Percentiles rank a stretch among this genome's conserved stretches.
These are phyloP conservation scores for Oryzias woworae DNA, from an alignment of 2,113 vertebrate genomes.

Conservation along the genomic window DNA sequence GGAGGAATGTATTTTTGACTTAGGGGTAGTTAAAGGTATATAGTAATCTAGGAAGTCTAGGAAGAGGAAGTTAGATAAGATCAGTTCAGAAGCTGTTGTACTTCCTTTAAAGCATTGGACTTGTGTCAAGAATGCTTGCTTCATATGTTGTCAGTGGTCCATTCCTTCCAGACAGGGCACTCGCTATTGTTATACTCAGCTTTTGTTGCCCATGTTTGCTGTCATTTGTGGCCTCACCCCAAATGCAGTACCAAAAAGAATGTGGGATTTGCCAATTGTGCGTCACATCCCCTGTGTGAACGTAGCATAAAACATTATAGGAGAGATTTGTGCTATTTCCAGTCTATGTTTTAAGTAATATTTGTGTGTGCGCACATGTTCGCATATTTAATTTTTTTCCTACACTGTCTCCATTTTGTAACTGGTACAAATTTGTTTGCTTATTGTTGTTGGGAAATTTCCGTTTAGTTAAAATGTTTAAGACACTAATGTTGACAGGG, in stretches of 20 bases:
- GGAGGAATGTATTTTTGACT: constrained; percentile 38
- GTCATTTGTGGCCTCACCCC: constrained; percentile 73
- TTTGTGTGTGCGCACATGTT: constrained; percentile 5
- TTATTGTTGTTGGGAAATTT: constrained; percentile 50
- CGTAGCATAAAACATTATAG: too few relatives aligned
- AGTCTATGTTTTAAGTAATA: too few relatives aligned
- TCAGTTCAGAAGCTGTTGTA: constrained; percentile 45
- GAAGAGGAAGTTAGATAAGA: constrained; percentile 72
- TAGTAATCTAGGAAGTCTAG: constrained; percentile 19
- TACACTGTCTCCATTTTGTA: constrained; percentile 56
- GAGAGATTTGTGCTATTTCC: too few relatives aligned
- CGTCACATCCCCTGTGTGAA: too few relatives aligned
- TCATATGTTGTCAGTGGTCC: constrained; percentile 34
- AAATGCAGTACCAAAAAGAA: constrained; percentile 43
- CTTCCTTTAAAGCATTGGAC: constrained; percentile 60
- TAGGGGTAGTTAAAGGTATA: constrained; percentile 7
- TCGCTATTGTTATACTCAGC: constrained; percentile 64
- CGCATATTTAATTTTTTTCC: constrained; percentile 51
- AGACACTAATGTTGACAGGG: constrained; percentile 30
- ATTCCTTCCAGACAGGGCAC: constrained; percentile 42
- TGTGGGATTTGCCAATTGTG: too few relatives aligned
- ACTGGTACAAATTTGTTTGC: constrained; percentile 37
- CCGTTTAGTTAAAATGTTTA: constrained; percentile 33
- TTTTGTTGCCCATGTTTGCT: constrained; percentile 65
- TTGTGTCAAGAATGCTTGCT: constrained; percentile 45